Evolutionary conservation across 2,797 vertebrate genomes (phyloP), one percentile per base, ranked within the genome.

Genomic region (Aulostomus chinensis): DNA sequence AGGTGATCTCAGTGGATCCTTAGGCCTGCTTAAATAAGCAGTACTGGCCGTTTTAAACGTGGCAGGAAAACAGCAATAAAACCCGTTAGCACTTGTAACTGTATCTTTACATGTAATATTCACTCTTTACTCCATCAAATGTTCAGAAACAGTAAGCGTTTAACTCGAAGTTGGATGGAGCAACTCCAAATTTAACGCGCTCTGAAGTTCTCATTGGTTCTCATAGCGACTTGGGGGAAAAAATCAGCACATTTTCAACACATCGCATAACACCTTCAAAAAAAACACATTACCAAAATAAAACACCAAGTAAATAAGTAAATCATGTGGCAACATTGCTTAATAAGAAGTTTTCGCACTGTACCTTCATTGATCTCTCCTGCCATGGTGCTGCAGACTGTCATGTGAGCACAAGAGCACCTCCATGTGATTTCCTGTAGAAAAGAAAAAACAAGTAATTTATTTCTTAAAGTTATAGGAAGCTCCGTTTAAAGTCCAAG

Each of bases 401-500:
- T 93, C 91, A 92, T 92, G 90, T 93, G 91, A 93, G 89, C 66
- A 11, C 60, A 39, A 68, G 69, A 78, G 86, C 86, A 88, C 79
- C 84, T 88, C 88, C 91, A 92, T 92, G 91, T 93, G 92, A 93
- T 92, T 92, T 92, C 90, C 91, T 91, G 87, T 58, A 76, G 69
- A 71, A 78, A 69, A 73, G 36, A 57, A 68, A 68, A 73, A 67
- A 30, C 51, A 70, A 79, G 76, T 77, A 4, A 81, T 77, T 78
- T 74, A 72, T 61, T 76, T 85, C 86, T 90, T 91, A 87, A 88
- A 90, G 88, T 85, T 87, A 66, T 79, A 89, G 84, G 12, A 39
- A 59, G 42, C 47, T 21, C 58, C 79, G 76, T 68, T 40, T 54
- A 70, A 85, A 78, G 77, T 83, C 79, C 79, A 78, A 49, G 10